phyloP scores from a whole-genome alignment of 2,797 vertebrate species.

The Enteromius mattozi region DNA sequence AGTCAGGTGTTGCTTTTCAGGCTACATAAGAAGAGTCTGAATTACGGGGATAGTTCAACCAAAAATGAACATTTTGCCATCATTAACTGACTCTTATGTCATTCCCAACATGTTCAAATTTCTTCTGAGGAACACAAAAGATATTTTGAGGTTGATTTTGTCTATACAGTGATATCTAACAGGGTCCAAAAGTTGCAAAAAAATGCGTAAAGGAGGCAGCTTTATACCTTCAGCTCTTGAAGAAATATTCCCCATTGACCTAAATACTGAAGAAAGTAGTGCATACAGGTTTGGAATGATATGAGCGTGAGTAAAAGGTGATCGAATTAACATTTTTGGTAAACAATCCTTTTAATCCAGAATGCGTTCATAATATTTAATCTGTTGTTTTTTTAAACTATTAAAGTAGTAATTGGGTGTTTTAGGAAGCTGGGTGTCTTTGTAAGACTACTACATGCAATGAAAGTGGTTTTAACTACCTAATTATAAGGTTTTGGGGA shows the following conservation, averaged over 20 bases:
- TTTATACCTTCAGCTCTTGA: background rate
- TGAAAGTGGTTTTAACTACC: constrained; percentile 32
- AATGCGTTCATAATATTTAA: background rate
- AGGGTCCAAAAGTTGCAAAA: background rate
- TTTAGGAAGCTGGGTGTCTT: constrained; percentile 22
- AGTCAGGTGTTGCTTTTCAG: background rate
- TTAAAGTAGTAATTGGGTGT: constrained; percentile 7
- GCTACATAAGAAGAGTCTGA: background rate
- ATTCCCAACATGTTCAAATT: background rate
- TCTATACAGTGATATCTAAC: background rate
- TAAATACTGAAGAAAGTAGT: background rate
- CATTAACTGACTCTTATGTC: background rate
- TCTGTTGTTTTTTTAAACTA: background rate
- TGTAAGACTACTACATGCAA: constrained; percentile 36
- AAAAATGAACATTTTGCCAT: background rate
- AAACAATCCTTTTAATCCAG: background rate
- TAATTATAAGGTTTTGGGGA: background rate
- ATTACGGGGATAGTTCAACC: background rate
- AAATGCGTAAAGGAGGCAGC: background rate
- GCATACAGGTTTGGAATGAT: background rate
- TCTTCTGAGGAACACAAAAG: background rate
- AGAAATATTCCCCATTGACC: background rate
- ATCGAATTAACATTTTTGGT: background rate
- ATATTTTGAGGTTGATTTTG: background rate
- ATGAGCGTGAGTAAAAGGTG: background rate